These are phyloP conservation scores for Andrena trimmerana DNA, from an alignment of 2,888 invertebrate species.

Conservation along the genomic window DNA sequence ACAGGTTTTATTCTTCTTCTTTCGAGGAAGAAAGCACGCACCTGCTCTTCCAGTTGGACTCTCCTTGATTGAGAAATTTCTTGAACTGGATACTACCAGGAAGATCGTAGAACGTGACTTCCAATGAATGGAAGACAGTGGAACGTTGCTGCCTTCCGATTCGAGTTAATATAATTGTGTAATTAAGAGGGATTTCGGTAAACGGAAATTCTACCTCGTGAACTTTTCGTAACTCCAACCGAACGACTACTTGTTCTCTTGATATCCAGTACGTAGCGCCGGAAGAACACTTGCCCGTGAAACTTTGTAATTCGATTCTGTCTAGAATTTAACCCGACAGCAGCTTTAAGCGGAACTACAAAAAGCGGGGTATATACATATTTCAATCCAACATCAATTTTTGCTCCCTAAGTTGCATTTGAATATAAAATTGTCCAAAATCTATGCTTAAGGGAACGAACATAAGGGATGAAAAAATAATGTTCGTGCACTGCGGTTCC, in stretches of 20 bases:
- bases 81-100: neutral
- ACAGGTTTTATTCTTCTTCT: neutral
- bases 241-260: constrained; percentile 23
- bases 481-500: no score
- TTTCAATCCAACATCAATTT: constrained; percentile 11
- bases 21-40: neutral
- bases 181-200: constrained; percentile 27
- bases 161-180: constrained; percentile 31
- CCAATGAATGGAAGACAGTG: constrained; percentile 5
- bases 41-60: neutral
- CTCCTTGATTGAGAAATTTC: constrained; percentile 15
- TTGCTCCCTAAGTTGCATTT: neutral
- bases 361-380: neutral
- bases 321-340: constrained; percentile 15
- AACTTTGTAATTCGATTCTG: constrained; percentile 15
- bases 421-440: neutral
- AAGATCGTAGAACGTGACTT: constrained; percentile 14
- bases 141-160: neutral
- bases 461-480: neutral
- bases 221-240: constrained; percentile 31
- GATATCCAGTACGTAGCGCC: constrained; percentile 34
- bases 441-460: neutral
- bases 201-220: constrained; percentile 1
- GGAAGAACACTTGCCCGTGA: constrained; percentile 33
- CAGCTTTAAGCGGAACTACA: neutral